phyloP scores from a whole-genome alignment of 2,888 invertebrate species.

The Drosophila antonietae region DNA sequence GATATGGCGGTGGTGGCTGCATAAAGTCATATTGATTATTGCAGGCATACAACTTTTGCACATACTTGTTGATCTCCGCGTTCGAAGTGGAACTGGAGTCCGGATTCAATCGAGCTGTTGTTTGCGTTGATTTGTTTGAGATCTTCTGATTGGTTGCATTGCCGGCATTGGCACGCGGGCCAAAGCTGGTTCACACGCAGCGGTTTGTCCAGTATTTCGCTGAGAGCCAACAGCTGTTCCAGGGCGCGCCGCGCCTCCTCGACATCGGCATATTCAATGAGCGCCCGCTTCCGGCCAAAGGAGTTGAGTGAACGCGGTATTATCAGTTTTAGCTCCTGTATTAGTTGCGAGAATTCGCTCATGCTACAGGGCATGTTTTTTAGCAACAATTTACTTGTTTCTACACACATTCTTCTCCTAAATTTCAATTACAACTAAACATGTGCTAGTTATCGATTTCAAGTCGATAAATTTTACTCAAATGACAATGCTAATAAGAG shows the following conservation, averaged over 20 bases:
- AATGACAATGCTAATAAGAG: neutral
- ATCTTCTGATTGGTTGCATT: neutral
- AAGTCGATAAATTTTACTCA: neutral
- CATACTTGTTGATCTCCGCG: constrained; percentile 84
- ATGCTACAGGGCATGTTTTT: constrained; percentile 78
- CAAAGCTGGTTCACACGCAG: constrained; percentile 57
- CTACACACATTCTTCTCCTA: constrained; percentile 24
- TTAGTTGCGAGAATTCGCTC: constrained; percentile 56
- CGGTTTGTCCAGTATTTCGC: constrained; percentile 60
- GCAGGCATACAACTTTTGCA: constrained; percentile 87
- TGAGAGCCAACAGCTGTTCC: constrained; percentile 47
- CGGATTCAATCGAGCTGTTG: constrained; percentile 15
- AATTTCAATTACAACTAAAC: constrained; percentile 13
- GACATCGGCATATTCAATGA: constrained; percentile 62
- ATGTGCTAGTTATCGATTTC: constrained; percentile 24
- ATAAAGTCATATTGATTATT: constrained; percentile 88
- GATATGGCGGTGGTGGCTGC: constrained; percentile 90
- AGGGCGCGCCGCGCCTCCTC: constrained; percentile 63
- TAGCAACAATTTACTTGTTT: constrained; percentile 64
- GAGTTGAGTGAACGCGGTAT: constrained; percentile 58
- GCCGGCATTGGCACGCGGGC: constrained; percentile 12
- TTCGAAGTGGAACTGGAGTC: constrained; percentile 82
- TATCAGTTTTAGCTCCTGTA: constrained; percentile 58
- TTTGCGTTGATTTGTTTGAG: constrained; percentile 58
- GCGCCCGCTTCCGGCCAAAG: constrained; percentile 72